Conservation (phyloP, 2,888 invertebrate genomes). For the Nasonia oneida region DNA sequence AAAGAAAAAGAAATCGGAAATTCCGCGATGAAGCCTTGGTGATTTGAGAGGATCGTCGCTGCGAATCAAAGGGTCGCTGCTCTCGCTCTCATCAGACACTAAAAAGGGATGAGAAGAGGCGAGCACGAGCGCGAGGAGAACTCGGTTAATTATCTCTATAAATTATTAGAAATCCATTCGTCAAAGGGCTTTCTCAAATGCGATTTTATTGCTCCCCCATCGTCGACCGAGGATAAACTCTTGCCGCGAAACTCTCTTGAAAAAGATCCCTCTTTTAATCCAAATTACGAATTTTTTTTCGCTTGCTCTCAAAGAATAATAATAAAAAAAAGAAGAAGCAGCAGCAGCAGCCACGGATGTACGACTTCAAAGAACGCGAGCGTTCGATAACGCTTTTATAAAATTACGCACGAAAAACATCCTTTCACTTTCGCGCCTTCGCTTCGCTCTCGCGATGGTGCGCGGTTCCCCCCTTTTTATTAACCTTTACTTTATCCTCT, state of each 20-base stretch:
- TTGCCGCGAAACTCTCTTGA: conserved; percentile 37
- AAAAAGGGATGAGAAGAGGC: conserved; percentile 48
- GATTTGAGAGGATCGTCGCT: conserved; percentile 50
- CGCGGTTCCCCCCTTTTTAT: conserved; percentile 18
- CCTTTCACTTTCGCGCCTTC: conserved; percentile 55
- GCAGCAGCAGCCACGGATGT: background rate
- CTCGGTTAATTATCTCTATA: conserved; percentile 75
- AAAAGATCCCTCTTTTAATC: conserved; percentile 41
- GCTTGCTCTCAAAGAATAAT: background rate
- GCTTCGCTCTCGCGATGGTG: background rate
- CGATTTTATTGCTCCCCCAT: conserved; percentile 51
- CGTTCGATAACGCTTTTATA: conserved; percentile 51
- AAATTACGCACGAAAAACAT: conserved; percentile 55
- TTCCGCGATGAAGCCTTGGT: conserved; percentile 53
- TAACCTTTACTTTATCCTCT: conserved; percentile 24
- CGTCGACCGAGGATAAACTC: conserved; percentile 37
- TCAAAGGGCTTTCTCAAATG: conserved; percentile 64
- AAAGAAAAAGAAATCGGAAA: conserved; percentile 52
- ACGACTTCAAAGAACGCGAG: conserved; percentile 43
- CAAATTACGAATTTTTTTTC: conserved; percentile 45
- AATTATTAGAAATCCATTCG: conserved; percentile 73
- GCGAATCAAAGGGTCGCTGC: conserved; percentile 71
- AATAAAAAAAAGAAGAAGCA: background rate
- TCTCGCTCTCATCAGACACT: conserved; percentile 61
- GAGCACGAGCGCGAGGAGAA: conserved; percentile 57